Evolutionary conservation across 2,888 invertebrate species (phyloP).

Genomic region (Pyrrhosoma nymphula): DNA sequence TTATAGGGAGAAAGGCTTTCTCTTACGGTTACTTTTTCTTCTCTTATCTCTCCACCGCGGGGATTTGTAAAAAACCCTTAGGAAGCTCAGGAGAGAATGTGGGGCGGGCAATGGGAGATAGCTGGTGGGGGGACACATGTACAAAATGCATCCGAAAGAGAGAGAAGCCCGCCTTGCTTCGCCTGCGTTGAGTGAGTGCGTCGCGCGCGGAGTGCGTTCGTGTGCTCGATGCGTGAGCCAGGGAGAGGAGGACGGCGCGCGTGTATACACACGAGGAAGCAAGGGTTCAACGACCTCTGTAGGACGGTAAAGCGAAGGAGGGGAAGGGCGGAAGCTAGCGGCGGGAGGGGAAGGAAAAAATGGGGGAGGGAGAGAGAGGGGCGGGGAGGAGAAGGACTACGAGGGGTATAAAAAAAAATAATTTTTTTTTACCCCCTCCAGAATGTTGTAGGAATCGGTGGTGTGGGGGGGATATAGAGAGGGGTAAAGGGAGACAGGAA

Average conservation of each 20-base stretch:
- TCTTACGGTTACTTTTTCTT: background rate
- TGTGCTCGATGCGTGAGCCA: background rate
- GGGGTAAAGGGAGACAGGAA: no score
- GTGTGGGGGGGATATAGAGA: no score
- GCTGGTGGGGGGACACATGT: background rate
- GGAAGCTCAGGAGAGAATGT: no score
- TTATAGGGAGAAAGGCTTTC: background rate
- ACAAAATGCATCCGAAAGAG: background rate
- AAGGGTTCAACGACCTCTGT: slow-evolving; percentile 44
- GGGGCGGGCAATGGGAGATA: background rate
- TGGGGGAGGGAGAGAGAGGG: no score
- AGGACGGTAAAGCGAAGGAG: no score
- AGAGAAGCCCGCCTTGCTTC: background rate
- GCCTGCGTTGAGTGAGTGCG: no score
- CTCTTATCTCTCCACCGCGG: background rate
- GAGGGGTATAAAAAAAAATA: no score
- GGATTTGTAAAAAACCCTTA: background rate
- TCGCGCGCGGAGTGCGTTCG: background rate
- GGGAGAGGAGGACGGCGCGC: background rate
- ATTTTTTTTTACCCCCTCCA: no score
- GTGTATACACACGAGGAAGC: slow-evolving; percentile 44
- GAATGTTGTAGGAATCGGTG: no score
- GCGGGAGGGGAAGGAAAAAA: background rate
- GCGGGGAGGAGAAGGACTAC: no score
- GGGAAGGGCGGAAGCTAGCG: background rate